phyloP scores from a whole-genome alignment of 1,140 invertebrate species.

The Diachasma alloeum region DNA sequence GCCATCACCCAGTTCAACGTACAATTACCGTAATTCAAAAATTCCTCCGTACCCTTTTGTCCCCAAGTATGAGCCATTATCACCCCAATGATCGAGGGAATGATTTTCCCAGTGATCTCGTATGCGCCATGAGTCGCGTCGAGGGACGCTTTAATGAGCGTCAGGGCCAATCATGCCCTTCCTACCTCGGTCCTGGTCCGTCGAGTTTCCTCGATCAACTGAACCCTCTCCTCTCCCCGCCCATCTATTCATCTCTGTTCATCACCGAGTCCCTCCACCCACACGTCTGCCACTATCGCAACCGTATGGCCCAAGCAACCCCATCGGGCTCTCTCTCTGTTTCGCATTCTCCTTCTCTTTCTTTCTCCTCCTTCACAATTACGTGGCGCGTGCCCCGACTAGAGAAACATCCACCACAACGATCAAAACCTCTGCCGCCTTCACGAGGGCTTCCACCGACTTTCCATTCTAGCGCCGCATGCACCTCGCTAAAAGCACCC shows the following conservation, averaged over 20 bases:
- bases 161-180: conserved; percentile 29
- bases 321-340: neutral
- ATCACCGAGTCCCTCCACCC: neutral
- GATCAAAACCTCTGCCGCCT: conserved; percentile 25
- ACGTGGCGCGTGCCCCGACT: conserved; percentile 62
- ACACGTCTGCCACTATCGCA: neutral
- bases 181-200: conserved; percentile 15
- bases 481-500: neutral
- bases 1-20: neutral
- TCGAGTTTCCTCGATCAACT: conserved; percentile 5
- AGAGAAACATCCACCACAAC: conserved; percentile 55
- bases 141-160: conserved; percentile 56
- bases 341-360: conserved; percentile 25
- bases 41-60: neutral
- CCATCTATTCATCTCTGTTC: conserved; percentile 25
- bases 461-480: neutral
- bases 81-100: conserved; percentile 48
- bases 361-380: conserved; percentile 53
- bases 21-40: neutral
- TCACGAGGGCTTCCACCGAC: neutral
- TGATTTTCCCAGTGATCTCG: conserved; percentile 58
- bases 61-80: conserved; percentile 40
- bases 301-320: neutral
- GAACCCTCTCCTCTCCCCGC: conserved; percentile 17
- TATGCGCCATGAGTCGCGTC: conserved; percentile 49